A percentile compares a stretch with the other conserved stretches of the same genome.
Evolutionary conservation across 1,140 invertebrate species (phyloP).

Genomic region (Bombus waltoni): DNA sequence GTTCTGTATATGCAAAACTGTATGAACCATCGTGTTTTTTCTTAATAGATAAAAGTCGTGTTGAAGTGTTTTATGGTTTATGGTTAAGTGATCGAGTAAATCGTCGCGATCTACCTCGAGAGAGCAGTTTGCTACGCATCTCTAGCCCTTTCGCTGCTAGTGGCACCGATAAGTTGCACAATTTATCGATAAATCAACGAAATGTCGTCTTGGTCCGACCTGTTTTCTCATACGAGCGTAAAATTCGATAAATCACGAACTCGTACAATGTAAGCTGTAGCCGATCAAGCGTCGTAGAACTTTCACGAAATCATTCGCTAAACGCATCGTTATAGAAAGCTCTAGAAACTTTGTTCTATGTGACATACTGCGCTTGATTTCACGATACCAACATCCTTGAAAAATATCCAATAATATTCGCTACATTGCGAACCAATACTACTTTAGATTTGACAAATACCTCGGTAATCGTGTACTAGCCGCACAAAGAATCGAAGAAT

Average conservation of each 20-base stretch:
- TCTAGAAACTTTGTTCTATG: not conserved
- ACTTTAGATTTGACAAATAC: not conserved
- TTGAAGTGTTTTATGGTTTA: constrained; percentile 9
- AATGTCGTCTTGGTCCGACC: too few relatives aligned
- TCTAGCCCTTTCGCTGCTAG: constrained; percentile 48
- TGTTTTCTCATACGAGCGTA: not conserved
- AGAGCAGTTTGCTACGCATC: constrained; percentile 45
- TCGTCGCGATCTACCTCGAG: constrained; percentile 55
- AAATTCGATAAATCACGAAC: not conserved
- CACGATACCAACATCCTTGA: not conserved
- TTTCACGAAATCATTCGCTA: constrained; percentile 20
- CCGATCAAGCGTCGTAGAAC: not conserved
- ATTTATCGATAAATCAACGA: not conserved
- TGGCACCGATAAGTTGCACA: not conserved
- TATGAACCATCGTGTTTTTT: not conserved
- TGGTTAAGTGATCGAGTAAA: constrained; percentile 30
- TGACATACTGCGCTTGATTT: not conserved
- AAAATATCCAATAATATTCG: not conserved
- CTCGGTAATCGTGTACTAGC: too few relatives aligned
- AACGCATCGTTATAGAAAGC: not conserved
- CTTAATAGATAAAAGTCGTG: not conserved
- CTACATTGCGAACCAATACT: too few relatives aligned
- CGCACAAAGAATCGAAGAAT: too few relatives aligned
- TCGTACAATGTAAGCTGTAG: too few relatives aligned
- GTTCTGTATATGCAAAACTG: not conserved